A percentile compares a stretch with the other conserved stretches of the same genome.
phyloP scores from a whole-genome alignment of 1,140 invertebrate species.

The Dolichoris vasculosae region DNA sequence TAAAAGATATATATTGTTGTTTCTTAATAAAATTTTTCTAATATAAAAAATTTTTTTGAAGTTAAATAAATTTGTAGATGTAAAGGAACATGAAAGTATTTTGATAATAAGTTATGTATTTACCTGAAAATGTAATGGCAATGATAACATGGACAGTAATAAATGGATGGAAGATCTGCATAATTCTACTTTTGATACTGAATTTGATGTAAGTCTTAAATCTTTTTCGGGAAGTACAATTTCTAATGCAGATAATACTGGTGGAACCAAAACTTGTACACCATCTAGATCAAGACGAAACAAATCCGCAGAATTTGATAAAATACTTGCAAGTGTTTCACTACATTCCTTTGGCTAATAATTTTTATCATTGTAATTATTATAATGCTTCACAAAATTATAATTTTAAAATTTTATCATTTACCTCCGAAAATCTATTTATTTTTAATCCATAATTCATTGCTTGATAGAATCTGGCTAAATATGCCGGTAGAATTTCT shows the following conservation, averaged over 20 bases:
- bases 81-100: background rate
- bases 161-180: constrained; percentile 92
- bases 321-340: constrained; percentile 84
- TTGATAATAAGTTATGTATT: background rate
- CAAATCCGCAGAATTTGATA: constrained; percentile 87
- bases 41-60: no score
- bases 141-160: constrained; percentile 89
- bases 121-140: constrained; percentile 93
- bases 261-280: constrained; percentile 91
- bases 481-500: constrained; percentile 94
- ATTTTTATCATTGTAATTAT: constrained; percentile 9
- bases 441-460: constrained; percentile 90
- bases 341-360: constrained; percentile 78
- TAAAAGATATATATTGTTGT: background rate
- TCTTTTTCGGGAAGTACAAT: constrained; percentile 88
- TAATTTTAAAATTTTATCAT: constrained; percentile 2
- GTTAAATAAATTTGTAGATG: no score
- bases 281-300: constrained; percentile 95
- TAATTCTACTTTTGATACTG: constrained; percentile 85
- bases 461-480: constrained; percentile 95
- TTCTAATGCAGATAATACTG: constrained; percentile 92
- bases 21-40: constrained; percentile 38
- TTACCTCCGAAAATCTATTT: constrained; percentile 70
- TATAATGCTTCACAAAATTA: background rate
- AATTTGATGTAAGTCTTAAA: constrained; percentile 79